Evolutionary conservation across 1,140 invertebrate species (phyloP).

Genomic region (Papilio dardanus): DNA sequence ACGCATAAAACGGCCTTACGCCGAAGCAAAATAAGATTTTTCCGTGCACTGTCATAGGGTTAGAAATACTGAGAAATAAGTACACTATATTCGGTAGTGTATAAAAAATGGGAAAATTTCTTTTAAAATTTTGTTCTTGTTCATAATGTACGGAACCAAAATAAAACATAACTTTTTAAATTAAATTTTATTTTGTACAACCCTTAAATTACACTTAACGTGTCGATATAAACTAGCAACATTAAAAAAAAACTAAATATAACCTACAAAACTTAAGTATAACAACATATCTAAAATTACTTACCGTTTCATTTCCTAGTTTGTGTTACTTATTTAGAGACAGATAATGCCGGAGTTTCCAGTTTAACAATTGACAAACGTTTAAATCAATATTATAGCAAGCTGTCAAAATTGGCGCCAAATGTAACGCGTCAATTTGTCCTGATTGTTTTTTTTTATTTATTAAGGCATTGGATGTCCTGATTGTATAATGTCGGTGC

Average conservation of each 20-base stretch:
- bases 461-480: no score
- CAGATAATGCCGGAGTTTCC: background rate
- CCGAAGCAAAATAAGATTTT: no score
- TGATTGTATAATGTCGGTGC: no score
- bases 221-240: conserved; percentile 11
- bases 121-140: no score
- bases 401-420: background rate
- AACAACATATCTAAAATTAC: conserved; percentile 31
- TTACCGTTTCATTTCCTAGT: conserved; percentile 11
- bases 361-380: background rate
- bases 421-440: background rate
- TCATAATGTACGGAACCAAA: no score
- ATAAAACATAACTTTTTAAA: conserved; percentile 25
- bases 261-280: conserved; percentile 31
- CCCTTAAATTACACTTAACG: conserved; percentile 29
- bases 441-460: background rate
- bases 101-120: no score
- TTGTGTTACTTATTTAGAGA: background rate
- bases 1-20: no score
- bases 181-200: conserved; percentile 30
- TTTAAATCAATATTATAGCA: no score
- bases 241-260: conserved; percentile 25
- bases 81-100: no score
- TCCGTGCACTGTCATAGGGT: no score
- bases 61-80: no score